phyloP scores from a whole-genome alignment of 2,797 vertebrate species.

The Tapirus indicus region DNA sequence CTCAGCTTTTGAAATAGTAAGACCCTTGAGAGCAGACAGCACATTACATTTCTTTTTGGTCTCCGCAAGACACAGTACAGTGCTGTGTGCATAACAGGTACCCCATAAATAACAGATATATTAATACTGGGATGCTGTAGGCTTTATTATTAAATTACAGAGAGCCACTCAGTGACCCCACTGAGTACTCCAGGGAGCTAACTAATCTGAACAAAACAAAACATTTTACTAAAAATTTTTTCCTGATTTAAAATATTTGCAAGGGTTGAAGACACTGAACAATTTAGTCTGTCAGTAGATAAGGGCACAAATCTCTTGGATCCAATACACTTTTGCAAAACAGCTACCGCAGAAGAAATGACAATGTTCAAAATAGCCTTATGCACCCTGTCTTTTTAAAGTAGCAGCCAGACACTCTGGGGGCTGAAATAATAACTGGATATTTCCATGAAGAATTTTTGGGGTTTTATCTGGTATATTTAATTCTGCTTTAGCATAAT shows the following conservation, averaged over 20 bases:
- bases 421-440: background rate
- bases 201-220: background rate
- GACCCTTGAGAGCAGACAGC: constrained; percentile 5
- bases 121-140: background rate
- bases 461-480: background rate
- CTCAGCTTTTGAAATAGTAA: background rate
- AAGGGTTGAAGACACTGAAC: background rate
- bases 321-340: background rate
- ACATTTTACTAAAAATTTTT: background rate
- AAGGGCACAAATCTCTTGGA: background rate
- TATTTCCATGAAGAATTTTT: background rate
- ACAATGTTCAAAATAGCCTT: background rate
- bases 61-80: background rate
- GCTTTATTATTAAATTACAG: background rate
- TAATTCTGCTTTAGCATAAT: background rate
- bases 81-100: background rate
- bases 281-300: background rate
- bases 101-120: background rate
- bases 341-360: background rate
- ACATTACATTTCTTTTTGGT: constrained; percentile 20
- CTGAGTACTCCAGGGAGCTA: background rate
- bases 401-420: background rate
- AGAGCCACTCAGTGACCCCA: background rate
- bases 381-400: background rate
- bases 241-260: background rate